These are phyloP conservation scores for Oreochromis aureus DNA, from an alignment of 2,113 vertebrate species.

Conservation along the genomic window DNA sequence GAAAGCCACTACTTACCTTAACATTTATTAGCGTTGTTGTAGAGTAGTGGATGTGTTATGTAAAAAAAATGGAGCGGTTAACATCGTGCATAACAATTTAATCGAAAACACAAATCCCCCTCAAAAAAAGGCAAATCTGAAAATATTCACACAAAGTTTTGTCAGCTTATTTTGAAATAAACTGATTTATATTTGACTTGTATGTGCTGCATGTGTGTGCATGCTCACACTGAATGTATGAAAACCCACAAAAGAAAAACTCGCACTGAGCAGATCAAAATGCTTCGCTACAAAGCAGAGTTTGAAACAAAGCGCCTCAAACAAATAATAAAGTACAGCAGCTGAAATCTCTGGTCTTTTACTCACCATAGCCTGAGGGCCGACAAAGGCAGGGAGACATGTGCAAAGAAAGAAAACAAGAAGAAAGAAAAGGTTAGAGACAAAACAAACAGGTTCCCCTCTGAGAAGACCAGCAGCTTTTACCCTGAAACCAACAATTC, in stretches of 20 bases:
- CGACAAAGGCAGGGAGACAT: not conserved
- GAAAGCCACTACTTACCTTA: not conserved
- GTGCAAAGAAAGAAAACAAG: not conserved
- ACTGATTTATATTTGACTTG: not conserved
- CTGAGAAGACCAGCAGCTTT: not conserved
- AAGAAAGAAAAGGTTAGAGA: slow-evolving; percentile 23
- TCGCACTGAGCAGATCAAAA: not conserved
- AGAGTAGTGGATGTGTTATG: not conserved
- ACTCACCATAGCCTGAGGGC: slow-evolving; percentile 64
- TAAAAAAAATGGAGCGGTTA: not conserved
- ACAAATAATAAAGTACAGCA: not conserved
- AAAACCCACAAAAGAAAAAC: not conserved
- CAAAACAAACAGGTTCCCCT: not conserved
- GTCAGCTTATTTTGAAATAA: not conserved
- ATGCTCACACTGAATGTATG: not conserved
- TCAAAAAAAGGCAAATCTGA: not conserved
- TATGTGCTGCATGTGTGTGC: not conserved
- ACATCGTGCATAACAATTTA: not conserved
- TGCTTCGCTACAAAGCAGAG: not conserved
- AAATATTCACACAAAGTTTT: not conserved
- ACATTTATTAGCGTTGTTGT: not conserved
- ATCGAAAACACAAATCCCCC: not conserved
- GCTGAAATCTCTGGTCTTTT: not conserved
- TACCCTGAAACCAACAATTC: not conserved
- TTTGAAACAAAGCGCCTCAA: not conserved